A percentile compares a stretch with the other conserved stretches of the same genome.
phyloP scores from a whole-genome alignment of 2,113 vertebrate genomes.

The Malurus cyaneus region DNA sequence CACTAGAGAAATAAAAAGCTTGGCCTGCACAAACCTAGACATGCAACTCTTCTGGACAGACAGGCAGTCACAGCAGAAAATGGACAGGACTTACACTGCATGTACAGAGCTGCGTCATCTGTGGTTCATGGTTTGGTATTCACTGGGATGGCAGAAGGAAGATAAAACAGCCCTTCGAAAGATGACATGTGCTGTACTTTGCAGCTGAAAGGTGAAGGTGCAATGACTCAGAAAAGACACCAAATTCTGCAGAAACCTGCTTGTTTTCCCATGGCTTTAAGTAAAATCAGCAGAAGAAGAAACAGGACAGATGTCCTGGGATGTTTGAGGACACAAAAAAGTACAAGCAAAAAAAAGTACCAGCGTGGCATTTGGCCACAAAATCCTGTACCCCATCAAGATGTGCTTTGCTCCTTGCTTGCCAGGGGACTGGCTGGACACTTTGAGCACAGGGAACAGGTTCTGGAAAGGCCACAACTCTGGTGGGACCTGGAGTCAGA shows the following conservation, averaged over 20 bases:
- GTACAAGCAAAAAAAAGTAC: not conserved
- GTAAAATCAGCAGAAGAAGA: not conserved
- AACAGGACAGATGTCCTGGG: not conserved
- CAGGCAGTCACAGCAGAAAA: not conserved
- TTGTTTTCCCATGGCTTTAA: not conserved
- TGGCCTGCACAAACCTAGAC: not conserved
- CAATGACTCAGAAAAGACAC: not conserved
- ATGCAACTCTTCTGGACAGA: fast-evolving
- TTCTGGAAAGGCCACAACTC: not conserved
- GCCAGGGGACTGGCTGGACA: fast-evolving
- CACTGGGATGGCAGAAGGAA: not conserved
- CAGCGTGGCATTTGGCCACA: not conserved
- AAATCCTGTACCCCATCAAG: not conserved
- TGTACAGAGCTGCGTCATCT: not conserved
- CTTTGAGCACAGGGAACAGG: not conserved
- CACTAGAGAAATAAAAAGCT: not conserved
- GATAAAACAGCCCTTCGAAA: not conserved
- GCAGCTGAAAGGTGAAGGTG: not conserved
- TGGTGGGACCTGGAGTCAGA: not conserved
- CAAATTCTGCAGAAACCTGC: not conserved
- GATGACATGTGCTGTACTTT: fast-evolving
- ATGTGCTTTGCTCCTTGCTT: not conserved
- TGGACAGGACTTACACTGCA: fast-evolving
- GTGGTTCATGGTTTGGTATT: not conserved
- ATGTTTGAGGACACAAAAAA: not conserved